phyloP scores from a whole-genome alignment of 2,888 invertebrate genomes.

The Agriopis aurantiaria region DNA sequence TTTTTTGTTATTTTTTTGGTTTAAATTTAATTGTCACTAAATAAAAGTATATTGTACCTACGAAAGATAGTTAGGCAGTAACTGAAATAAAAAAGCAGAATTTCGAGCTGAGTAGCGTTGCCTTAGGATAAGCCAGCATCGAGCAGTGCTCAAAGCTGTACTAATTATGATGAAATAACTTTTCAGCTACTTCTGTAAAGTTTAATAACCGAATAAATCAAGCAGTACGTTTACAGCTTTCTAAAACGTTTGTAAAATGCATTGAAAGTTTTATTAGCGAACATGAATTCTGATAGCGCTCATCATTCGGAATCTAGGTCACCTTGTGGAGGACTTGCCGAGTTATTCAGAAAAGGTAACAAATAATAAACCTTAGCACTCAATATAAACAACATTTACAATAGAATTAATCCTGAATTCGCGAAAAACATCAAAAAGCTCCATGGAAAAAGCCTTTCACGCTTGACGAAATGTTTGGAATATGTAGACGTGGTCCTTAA shows the following conservation, averaged over 20 bases:
- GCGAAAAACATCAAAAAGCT: neutral
- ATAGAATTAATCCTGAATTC: neutral
- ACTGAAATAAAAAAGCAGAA: no score
- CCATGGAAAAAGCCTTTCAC: neutral
- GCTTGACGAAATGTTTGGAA: neutral
- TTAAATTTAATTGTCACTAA: no score
- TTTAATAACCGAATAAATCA: constrained; percentile 5
- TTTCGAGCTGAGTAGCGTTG: no score
- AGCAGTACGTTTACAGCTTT: neutral
- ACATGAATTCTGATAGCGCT: constrained; percentile 3
- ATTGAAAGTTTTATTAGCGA: constrained; percentile 5
- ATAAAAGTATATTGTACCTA: no score
- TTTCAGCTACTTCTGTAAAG: neutral
- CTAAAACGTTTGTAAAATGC: constrained; percentile 1
- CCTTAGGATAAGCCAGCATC: no score
- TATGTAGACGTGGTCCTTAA: no score
- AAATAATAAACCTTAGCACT: no score
- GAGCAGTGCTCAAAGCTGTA: no score
- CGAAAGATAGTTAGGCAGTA: no score
- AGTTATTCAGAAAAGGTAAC: neutral
- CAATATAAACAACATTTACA: neutral
- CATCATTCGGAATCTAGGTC: constrained; percentile 4
- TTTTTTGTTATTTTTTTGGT: no score
- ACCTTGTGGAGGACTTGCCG: neutral
- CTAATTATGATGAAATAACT: neutral